Base-by-base conservation (phyloP, 2,888 invertebrate species). In the Frankliniella intonsa region DNA sequence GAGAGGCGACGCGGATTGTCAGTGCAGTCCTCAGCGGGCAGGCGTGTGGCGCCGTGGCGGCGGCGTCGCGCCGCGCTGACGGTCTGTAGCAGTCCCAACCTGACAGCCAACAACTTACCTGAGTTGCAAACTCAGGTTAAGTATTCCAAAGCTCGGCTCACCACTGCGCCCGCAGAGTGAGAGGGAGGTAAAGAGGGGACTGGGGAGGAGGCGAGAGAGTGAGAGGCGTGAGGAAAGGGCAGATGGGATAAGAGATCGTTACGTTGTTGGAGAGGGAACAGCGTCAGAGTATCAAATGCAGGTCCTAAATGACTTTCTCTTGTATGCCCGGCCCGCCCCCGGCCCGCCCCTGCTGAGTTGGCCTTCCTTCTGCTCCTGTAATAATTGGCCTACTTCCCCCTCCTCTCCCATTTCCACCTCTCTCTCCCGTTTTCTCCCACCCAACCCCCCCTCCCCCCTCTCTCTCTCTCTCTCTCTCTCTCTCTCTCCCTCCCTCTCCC, bases 81-180 rank as follows among this genome's bases (percentile, higher is more conserved):
- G 22, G 69, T 25, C 25, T 25, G 8, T 8, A 25, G 69, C 69
- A 25, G 69, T 76, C 22, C 22, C 69, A 76, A 76, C 69, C 69
- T 76, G 69, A 22, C 25, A 76, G 69, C 69, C 69, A 76, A 76
- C 69, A 76, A 76, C 69, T 76, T 76, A 76, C 69, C 69, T 76
- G 69, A 76, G 69, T 76, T 76, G 22, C 22, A 22, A 76, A 76
- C 69, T 76, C 69, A 25, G 69, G 69, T 25, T 76, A 76, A 76
- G 69, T 76, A 76, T 76, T 22, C 69, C 25, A 76, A 76, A 76
- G 22, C 69, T 22, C 69, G 69, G 69, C 25, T 25, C n/a, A 25
- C 25, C 69, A 12, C 62, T 14, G 62, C 62, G 62, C 17, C 62
- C 62, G 62, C 62, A 38, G 38, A 38, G 38, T 38, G 38, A 38